Conservation (phyloP, 2,888 invertebrate genomes). For the Barypeithes pellucidus region DNA sequence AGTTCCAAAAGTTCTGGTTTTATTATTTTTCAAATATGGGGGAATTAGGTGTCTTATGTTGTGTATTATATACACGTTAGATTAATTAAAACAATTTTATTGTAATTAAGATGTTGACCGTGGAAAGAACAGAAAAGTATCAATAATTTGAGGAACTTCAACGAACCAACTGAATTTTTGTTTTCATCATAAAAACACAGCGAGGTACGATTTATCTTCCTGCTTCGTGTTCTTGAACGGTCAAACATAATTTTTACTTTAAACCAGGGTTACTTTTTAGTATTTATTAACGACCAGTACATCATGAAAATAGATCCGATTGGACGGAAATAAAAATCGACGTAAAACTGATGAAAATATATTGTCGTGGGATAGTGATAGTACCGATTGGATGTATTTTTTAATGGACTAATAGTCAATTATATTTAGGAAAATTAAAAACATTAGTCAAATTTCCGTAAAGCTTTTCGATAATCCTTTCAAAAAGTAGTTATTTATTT, state of each 20-base stretch:
- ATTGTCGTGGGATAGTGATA: too few relatives aligned
- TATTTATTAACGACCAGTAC: slow-evolving; percentile 10
- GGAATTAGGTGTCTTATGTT: slow-evolving; percentile 18
- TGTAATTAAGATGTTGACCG: not conserved
- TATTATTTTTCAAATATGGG: slow-evolving; percentile 32
- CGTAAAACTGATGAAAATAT: too few relatives aligned
- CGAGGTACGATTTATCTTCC: too few relatives aligned
- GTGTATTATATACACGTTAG: slow-evolving; percentile 37
- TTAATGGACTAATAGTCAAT: not conserved
- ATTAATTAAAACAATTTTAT: not conserved
- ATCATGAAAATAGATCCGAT: not conserved
- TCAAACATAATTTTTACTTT: not conserved
- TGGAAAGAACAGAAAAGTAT: not conserved
- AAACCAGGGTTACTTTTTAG: not conserved
- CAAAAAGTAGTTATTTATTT: slow-evolving; percentile 11
- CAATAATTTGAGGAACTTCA: not conserved
- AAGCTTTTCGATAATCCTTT: not conserved
- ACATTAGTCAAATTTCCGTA: slow-evolving; percentile 7
- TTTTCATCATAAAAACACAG: not conserved
- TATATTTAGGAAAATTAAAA: not conserved
- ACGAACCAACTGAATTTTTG: not conserved
- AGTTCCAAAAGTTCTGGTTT: slow-evolving; percentile 34
- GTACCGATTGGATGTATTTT: not conserved
- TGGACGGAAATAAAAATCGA: too few relatives aligned
- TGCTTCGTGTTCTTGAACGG: too few relatives aligned